Evolutionary conservation across 2,113 vertebrate species (phyloP).

Genomic region (Noctilio leporinus): DNA sequence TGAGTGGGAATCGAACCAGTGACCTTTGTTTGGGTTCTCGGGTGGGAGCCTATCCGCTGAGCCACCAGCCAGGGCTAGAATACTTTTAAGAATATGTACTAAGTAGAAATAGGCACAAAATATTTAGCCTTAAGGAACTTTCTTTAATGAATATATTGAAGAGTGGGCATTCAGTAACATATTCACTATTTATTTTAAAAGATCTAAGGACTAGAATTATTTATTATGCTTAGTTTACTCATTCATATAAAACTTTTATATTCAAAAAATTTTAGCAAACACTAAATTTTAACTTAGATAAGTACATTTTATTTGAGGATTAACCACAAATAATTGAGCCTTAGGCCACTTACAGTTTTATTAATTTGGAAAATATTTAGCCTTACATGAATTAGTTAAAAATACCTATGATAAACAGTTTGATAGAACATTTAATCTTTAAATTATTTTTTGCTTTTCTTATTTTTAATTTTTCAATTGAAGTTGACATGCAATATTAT

Average conservation of each 20-base stretch:
- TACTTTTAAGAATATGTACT: not conserved
- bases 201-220: not conserved
- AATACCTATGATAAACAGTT: not conserved
- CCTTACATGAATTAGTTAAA: not conserved
- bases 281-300: not conserved
- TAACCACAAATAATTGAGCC: not conserved
- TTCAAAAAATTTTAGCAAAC: not conserved
- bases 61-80: too few relatives aligned
- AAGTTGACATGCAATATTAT: not conserved
- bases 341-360: not conserved
- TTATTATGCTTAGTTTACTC: not conserved
- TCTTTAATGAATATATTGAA: not conserved
- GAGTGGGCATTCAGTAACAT: not conserved
- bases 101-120: not conserved
- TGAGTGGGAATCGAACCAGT: too few relatives aligned
- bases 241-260: not conserved
- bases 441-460: not conserved
- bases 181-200: not conserved
- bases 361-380: not conserved
- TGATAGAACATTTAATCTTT: not conserved
- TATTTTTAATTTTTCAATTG: not conserved
- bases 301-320: not conserved
- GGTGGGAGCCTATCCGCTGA: too few relatives aligned
- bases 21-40: too few relatives aligned
- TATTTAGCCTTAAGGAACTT: not conserved